Base-by-base conservation (phyloP, 37 sponge, comb jelly and placozoan species). In the Beroe forskalii region DNA sequence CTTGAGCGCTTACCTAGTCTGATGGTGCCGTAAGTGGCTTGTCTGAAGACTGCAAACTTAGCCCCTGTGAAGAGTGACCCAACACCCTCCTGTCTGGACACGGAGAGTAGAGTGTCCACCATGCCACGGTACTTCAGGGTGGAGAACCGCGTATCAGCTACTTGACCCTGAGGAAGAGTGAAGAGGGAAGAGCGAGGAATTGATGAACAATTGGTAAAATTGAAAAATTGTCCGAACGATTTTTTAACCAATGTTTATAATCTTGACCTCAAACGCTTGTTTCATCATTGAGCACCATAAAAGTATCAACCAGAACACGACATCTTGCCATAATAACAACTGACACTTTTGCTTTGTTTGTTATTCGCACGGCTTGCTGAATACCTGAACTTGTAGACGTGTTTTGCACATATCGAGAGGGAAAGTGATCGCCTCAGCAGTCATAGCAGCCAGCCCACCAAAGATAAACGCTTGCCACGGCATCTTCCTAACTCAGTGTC, bases 381-480 rank as follows among this genome's bases (percentile, higher is more conserved):
- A n/a, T n/a, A 80, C 86, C 86, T 80, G 86, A 24, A 80, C 42
- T 25, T 80, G 86, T 1, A 80, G 48, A 2, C 86, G 43, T 43
- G 86, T 80, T 38, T 80, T 80, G 86, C 86, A 33, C 86, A 80
- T 80, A 25, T 80, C 86, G 30, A 80, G 28, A 25, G 86, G 86
- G 28, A 80, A 80, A 1, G 86, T 80, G n/a, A 80, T 3, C 4
- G 86, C 55, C 40, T 80, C 86, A 40, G 86, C 86, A 43, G 86
- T 80, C 55, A 80, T 80, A 24, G 86, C 86, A 80, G 86, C 86
- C 27, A 80, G 44, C 4, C 86, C 86, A 24, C 86, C 86, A 25
- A 42, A 80, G n/a, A 80, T 48, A 80, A 80, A 80, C 86, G 86
- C 86, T 37, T 80, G 86, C 86, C 86, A 80, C 1, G 86, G 86